These are phyloP conservation scores for Eilema griseolum DNA, from an alignment of 2,888 invertebrate species.

Conservation along the genomic window DNA sequence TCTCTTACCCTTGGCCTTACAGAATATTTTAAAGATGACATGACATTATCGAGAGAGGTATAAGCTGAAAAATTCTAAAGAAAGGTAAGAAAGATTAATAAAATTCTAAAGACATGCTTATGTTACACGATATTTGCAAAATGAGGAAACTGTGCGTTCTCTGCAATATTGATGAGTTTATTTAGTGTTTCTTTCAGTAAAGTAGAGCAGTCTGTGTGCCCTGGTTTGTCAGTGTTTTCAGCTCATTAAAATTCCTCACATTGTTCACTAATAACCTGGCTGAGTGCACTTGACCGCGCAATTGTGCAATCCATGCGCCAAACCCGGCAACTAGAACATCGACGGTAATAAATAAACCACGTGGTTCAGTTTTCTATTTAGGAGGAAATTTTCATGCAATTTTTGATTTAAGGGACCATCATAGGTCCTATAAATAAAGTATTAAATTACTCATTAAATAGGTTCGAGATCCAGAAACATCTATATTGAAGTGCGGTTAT, in stretches of 20 bases:
- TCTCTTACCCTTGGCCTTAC: neutral
- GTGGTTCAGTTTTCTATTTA: neutral
- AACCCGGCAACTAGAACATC: slow-evolving; percentile 6
- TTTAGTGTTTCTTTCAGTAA: slow-evolving; percentile 39
- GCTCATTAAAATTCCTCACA: slow-evolving; percentile 54
- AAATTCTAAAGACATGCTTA: neutral
- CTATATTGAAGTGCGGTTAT: neutral
- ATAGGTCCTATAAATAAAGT: neutral
- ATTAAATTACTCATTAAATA: neutral
- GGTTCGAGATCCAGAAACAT: neutral
- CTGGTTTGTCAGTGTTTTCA: slow-evolving; percentile 51
- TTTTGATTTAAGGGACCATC: neutral
- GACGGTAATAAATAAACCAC: slow-evolving; percentile 8
- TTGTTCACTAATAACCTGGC: slow-evolving; percentile 40
- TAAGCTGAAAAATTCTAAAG: neutral
- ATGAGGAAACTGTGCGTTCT: slow-evolving; percentile 18
- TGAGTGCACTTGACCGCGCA: slow-evolving; percentile 55
- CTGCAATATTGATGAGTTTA: slow-evolving; percentile 35
- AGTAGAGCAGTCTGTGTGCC: slow-evolving; percentile 41
- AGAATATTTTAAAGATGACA: neutral
- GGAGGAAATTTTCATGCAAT: neutral
- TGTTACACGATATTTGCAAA: slow-evolving; percentile 7
- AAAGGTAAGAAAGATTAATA: neutral
- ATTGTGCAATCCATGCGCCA: slow-evolving; percentile 24
- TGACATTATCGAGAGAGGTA: neutral